Conservation (phyloP, 2,113 vertebrate genomes). For the Orientallactaga bullata region DNA sequence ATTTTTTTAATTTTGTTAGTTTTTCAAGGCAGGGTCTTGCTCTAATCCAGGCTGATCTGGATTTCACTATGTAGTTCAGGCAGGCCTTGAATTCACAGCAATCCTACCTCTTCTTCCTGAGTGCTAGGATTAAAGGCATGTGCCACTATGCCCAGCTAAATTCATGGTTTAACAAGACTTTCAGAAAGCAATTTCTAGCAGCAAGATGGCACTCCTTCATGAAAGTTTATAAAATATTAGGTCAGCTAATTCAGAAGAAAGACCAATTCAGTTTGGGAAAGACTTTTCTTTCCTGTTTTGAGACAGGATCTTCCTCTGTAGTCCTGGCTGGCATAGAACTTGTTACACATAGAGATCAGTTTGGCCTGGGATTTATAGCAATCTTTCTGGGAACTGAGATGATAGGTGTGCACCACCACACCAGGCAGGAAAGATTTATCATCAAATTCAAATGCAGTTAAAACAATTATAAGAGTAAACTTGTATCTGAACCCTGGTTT, state of each 20-base stretch:
- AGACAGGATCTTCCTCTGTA: not conserved
- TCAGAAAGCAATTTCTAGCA: not conserved
- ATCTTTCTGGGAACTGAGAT: not conserved
- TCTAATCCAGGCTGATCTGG: too few relatives aligned
- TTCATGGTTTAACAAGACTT: not conserved
- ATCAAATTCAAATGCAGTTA: not conserved
- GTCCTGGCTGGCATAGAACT: not conserved
- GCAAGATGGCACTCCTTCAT: conserved; percentile 2
- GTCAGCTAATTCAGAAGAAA: conserved; percentile 10
- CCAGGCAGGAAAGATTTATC: not conserved
- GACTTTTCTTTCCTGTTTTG: not conserved
- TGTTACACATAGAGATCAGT: not conserved
- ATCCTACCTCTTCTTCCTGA: too few relatives aligned
- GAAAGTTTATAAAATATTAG: not conserved
- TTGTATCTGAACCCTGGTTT: not conserved
- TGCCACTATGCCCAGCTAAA: too few relatives aligned
- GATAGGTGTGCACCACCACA: not conserved
- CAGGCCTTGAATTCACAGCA: too few relatives aligned
- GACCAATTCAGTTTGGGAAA: not conserved
- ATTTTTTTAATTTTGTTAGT: too few relatives aligned
- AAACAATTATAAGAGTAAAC: not conserved
- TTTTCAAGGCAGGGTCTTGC: too few relatives aligned
- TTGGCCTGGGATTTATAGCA: not conserved
- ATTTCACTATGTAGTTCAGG: too few relatives aligned
- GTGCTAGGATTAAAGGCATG: too few relatives aligned